Conservation (phyloP, 2,888 invertebrate genomes). For the Cyrtodaria siliqua region DNA sequence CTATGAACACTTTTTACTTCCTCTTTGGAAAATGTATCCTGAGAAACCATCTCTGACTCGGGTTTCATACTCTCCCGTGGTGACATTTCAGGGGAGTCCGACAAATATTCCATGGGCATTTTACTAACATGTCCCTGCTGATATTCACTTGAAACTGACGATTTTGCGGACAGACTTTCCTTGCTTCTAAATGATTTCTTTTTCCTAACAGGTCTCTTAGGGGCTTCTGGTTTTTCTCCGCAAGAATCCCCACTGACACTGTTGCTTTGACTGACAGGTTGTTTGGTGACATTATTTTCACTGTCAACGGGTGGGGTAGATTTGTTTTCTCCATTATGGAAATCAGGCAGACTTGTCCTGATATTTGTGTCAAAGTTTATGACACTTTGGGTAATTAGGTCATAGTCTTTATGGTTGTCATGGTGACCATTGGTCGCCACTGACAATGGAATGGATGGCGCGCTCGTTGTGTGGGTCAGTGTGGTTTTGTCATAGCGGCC, state of each 20-base stretch:
- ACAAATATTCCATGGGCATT: conserved; percentile 60
- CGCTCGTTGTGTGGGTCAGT: conserved; percentile 54
- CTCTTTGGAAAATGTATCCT: too few relatives aligned
- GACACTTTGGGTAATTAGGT: conserved; percentile 43
- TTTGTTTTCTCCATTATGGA: background rate
- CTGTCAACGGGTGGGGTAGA: background rate
- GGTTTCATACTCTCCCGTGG: conserved; percentile 28
- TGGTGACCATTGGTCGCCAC: conserved; percentile 43
- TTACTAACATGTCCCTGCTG: conserved; percentile 4
- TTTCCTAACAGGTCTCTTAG: conserved; percentile 55
- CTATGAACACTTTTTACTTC: too few relatives aligned
- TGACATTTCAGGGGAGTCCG: conserved; percentile 57
- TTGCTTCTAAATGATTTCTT: conserved; percentile 46
- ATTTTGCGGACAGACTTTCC: conserved; percentile 19
- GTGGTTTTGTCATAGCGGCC: conserved; percentile 27
- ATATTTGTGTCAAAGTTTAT: conserved; percentile 49
- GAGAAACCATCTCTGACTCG: background rate
- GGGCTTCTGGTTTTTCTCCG: conserved; percentile 16
- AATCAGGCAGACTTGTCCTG: conserved; percentile 16
- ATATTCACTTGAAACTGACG: conserved; percentile 18
- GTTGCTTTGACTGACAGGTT: background rate
- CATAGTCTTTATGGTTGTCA: conserved; percentile 38
- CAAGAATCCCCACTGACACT: background rate
- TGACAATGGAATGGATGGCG: conserved; percentile 48
- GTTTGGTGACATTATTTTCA: background rate